These are phyloP conservation scores for Plestiodon gilberti DNA, from an alignment of 2,113 vertebrate species.

Conservation along the genomic window DNA sequence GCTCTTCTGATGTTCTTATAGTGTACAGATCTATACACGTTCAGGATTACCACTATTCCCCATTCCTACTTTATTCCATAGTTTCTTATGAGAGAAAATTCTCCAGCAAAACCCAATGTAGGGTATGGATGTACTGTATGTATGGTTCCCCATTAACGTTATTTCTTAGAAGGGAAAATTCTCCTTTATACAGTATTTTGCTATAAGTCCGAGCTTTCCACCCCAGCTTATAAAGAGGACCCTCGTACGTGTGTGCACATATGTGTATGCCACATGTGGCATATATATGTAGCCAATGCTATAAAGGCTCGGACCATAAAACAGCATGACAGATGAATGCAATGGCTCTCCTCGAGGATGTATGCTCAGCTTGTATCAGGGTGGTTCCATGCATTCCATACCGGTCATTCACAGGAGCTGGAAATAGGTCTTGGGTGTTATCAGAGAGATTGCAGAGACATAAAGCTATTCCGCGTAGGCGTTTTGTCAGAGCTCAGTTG, in stretches of 20 bases:
- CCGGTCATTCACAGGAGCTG: not conserved
- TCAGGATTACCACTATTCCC: not conserved
- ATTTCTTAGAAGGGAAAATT: no score
- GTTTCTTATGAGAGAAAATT: no score
- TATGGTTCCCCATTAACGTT: no score
- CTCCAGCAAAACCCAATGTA: no score
- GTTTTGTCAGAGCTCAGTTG: not conserved
- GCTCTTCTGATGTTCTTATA: no score
- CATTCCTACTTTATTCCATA: not conserved
- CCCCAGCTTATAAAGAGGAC: no score
- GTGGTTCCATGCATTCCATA: not conserved
- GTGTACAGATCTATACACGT: not conserved
- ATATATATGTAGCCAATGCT: no score
- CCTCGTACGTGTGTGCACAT: no score
- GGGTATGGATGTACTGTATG: no score
- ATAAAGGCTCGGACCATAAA: not conserved
- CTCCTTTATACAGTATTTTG: no score
- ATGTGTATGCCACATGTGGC: no score
- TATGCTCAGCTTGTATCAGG: not conserved
- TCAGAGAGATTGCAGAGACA: not conserved
- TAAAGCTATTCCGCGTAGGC: not conserved
- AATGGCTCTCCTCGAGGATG: not conserved
- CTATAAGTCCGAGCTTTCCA: no score
- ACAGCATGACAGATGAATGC: not conserved
- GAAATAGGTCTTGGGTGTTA: slow-evolving; percentile 7